A percentile compares a stretch with the other conserved stretches of the same genome.
These are phyloP conservation scores for Dinothrombium tinctorium DNA, from an alignment of 1,140 invertebrate species.

Conservation along the genomic window DNA sequence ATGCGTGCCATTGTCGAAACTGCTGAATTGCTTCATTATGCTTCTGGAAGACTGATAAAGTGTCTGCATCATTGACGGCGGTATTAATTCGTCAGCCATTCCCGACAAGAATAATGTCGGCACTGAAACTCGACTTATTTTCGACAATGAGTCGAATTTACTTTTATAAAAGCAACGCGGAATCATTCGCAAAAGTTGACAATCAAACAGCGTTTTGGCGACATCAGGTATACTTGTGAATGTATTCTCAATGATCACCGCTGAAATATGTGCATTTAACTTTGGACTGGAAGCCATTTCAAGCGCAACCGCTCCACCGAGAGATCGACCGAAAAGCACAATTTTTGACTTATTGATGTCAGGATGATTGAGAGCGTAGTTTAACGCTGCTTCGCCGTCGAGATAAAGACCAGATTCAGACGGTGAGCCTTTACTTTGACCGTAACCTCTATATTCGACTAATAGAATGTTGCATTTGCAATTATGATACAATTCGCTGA, in stretches of 20 bases:
- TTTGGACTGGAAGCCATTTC: constrained; percentile 47
- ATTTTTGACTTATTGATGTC: constrained; percentile 65
- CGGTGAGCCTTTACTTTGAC: constrained; percentile 63
- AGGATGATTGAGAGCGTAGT: constrained; percentile 48
- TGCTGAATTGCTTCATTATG: constrained; percentile 37
- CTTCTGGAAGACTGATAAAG: constrained; percentile 25
- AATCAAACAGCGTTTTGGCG: constrained; percentile 28
- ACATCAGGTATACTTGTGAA: constrained; percentile 85
- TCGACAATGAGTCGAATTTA: constrained; percentile 15
- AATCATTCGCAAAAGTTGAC: constrained; percentile 18
- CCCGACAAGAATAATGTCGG: constrained; percentile 24
- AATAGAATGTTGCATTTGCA: constrained; percentile 61
- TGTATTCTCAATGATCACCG: constrained; percentile 73
- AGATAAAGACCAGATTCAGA: constrained; percentile 53
- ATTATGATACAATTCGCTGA: constrained; percentile 47
- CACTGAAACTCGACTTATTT: constrained; percentile 15
- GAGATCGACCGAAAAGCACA: constrained; percentile 58
- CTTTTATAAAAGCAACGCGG: constrained; percentile 17
- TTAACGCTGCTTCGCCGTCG: constrained; percentile 62
- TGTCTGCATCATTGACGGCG: constrained; percentile 55
- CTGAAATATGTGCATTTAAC: constrained; percentile 36
- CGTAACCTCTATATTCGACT: constrained; percentile 82
- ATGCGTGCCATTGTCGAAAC: constrained; percentile 48
- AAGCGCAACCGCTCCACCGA: constrained; percentile 58
- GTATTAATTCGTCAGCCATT: constrained; percentile 54